Base-by-base conservation (phyloP, 2,797 vertebrate species). In the Chaetodon trifasciatus region DNA sequence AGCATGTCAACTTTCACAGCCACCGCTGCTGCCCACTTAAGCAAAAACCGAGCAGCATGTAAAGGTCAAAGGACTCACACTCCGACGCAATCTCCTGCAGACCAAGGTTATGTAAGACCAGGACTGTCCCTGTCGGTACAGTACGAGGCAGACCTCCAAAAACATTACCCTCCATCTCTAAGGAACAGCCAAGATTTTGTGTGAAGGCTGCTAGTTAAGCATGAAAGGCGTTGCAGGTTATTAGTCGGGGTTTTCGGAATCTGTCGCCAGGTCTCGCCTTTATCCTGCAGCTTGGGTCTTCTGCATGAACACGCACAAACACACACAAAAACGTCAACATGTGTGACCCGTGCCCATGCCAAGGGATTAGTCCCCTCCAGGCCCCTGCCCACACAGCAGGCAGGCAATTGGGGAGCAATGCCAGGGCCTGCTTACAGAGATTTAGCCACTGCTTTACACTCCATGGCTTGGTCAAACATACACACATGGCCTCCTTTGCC, bases 341-440 rank as follows among this genome's bases (percentile, higher is more conserved):
- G 87, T 92, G 88, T 87, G 86, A 88, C 81, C 82, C 53, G 6
- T 79, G 82, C 77, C 87, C 85, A 78, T 79, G 89, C 90, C 89
- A 91, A 76, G 82, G 86, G 92, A 94, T 94, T 94, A 94, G 66
- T 82, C 74, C 86, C 82, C 78, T 82, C 78, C 88, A 79, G 91
- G 86, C 85, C 90, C 64, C 67, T 72, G 78, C 86, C 89, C 85
- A 77, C 88, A 78, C 85, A 81, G 91, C 83, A 87, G 89, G 85
- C 86, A 82, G 89, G 88, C 91, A 90, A 89, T 84, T 70, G 81
- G 89, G 86, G 76, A 90, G 76, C 78, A 65, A 42, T 81, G 93
- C 91, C 93, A 94, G 88, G 78, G 86, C 83, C 90, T 90, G 89
- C 93, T 95, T 93, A 94, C 85, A 84, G 85, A 92, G 92, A 88